A percentile compares a stretch with the other conserved stretches of the same genome.
phyloP scores from a whole-genome alignment of 2,797 vertebrate genomes.

The Sarcoramphus papa region DNA sequence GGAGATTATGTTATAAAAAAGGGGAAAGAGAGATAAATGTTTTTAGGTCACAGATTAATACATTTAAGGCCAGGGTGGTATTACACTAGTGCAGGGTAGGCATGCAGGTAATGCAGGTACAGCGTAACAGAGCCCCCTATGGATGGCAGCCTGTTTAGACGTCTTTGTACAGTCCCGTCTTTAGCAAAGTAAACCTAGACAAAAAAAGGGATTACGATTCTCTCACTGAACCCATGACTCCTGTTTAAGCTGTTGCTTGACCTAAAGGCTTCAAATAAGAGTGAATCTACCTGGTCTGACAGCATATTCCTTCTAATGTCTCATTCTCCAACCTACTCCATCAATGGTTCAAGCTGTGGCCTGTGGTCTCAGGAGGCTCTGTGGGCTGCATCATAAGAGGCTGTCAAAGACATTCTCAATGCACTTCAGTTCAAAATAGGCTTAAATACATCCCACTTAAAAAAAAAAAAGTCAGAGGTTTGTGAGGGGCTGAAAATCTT shows the following conservation, averaged over 20 bases:
- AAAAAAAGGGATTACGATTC: neutral
- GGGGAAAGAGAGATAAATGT: neutral
- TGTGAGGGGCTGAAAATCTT: neutral
- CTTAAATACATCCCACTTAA: neutral
- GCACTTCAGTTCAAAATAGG: neutral
- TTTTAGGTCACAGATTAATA: neutral
- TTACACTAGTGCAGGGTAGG: neutral
- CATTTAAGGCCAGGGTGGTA: neutral
- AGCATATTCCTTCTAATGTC: neutral
- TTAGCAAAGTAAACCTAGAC: neutral
- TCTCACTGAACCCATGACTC: neutral
- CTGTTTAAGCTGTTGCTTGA: neutral
- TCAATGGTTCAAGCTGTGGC: neutral
- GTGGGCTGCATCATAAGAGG: neutral
- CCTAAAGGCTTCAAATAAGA: neutral
- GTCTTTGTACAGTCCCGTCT: neutral
- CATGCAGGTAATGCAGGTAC: neutral
- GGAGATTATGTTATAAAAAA: neutral
- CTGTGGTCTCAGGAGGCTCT: neutral
- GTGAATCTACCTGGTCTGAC: neutral
- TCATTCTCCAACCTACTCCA: neutral
- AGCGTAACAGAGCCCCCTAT: neutral
- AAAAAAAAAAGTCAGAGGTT: neutral
- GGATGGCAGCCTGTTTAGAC: neutral
- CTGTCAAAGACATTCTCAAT: neutral